Evolutionary conservation across 2,113 vertebrate genomes (phyloP).

Genomic region (Pterocles burchelli): DNA sequence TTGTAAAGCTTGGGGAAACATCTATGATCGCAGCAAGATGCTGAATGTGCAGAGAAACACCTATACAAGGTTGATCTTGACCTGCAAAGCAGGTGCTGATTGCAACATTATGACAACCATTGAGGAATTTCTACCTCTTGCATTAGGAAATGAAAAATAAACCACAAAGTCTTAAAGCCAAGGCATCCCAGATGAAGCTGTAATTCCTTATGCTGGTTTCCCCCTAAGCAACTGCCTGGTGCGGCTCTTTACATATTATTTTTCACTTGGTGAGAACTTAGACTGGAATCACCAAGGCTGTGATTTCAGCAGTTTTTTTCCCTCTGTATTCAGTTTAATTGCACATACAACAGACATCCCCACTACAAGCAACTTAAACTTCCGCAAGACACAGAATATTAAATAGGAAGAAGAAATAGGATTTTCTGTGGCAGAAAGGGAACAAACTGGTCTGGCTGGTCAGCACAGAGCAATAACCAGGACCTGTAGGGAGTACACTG

Average conservation of each 20-base stretch:
- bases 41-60: background rate
- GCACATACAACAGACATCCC: background rate
- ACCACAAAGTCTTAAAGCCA: background rate
- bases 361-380: background rate
- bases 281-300: background rate
- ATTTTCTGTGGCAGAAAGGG: background rate
- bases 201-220: background rate
- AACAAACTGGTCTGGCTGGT: background rate
- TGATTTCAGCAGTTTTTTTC: background rate
- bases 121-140: background rate
- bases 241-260: background rate
- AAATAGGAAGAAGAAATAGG: background rate
- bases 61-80: background rate
- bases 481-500: background rate
- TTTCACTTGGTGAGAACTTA: background rate
- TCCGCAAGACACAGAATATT: background rate
- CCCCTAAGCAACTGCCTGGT: background rate
- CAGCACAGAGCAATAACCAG: background rate
- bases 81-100: background rate
- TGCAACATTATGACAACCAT: background rate
- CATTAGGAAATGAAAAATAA: background rate
- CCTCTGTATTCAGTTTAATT: background rate
- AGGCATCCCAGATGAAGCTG: background rate
- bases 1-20: background rate
- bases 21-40: background rate